A percentile compares a stretch with the other conserved stretches of the same genome.
Conservation (phyloP, 35 echinoderm and acorn worm species). For the Anneissia japonica region DNA sequence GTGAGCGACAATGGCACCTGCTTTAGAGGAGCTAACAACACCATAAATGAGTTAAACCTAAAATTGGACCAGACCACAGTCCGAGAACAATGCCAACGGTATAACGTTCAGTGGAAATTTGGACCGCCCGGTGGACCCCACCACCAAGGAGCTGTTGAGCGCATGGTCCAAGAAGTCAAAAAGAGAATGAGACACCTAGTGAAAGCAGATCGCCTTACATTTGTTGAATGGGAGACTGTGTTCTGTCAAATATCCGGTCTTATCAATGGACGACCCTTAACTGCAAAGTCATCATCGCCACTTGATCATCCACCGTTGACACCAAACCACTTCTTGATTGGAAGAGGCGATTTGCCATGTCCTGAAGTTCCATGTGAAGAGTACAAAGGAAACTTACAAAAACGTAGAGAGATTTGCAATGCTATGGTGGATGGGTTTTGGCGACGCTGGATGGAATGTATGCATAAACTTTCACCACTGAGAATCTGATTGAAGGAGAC, state of each 20-base stretch:
- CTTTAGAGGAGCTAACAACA: slow-evolving; percentile 54
- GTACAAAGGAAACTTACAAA: slow-evolving; percentile 16
- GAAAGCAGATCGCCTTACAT: no score
- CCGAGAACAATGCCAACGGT: slow-evolving; percentile 38
- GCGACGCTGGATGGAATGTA: slow-evolving; percentile 46
- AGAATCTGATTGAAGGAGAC: slow-evolving; percentile 46
- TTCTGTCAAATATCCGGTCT: slow-evolving; percentile 63
- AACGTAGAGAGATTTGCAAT: slow-evolving; percentile 70
- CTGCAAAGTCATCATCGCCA: slow-evolving; percentile 18
- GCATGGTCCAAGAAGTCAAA: slow-evolving; percentile 67
- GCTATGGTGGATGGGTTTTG: slow-evolving; percentile 64
- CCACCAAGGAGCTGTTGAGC: slow-evolving; percentile 56
- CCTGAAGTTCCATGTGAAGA: slow-evolving; percentile 47
- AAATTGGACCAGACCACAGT: slow-evolving; percentile 48
- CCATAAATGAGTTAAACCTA: slow-evolving; percentile 58
- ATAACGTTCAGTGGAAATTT: slow-evolving; percentile 64
- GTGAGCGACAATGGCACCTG: slow-evolving; percentile 66
- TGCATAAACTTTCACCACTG: slow-evolving; percentile 57
- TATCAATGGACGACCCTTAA: slow-evolving; percentile 61
- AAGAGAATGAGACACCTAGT: slow-evolving; percentile 28
- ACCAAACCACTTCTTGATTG: slow-evolving; percentile 75
- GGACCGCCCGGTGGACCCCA: slow-evolving; percentile 69
- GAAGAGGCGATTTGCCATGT: slow-evolving; percentile 67
- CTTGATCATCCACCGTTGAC: slow-evolving; percentile 65
- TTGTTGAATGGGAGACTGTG: slow-evolving; percentile 72